phyloP scores from a whole-genome alignment of 2,797 vertebrate genomes.

The Chaunax sp. region DNA sequence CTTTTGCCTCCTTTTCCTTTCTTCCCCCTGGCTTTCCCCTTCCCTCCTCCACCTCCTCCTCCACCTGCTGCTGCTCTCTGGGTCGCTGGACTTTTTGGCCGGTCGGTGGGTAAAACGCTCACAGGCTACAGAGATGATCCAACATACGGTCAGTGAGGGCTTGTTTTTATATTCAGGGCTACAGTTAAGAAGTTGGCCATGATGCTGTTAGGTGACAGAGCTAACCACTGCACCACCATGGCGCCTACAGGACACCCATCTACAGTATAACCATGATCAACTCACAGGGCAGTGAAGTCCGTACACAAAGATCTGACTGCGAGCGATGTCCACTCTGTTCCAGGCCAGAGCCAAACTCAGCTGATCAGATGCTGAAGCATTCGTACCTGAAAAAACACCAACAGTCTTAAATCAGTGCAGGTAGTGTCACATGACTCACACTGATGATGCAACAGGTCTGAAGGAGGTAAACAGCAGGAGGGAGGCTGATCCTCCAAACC shows the following conservation, averaged over 20 bases:
- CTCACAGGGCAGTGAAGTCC: slow-evolving; percentile 94
- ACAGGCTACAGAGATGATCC: slow-evolving; percentile 77
- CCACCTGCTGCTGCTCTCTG: slow-evolving; percentile 41
- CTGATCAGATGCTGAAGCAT: slow-evolving; percentile 94
- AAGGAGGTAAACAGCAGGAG: not conserved
- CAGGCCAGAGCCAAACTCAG: slow-evolving; percentile 95
- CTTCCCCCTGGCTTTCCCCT: slow-evolving; percentile 84
- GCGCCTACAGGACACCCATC: no score
- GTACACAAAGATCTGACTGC: slow-evolving; percentile 95
- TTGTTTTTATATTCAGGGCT: no score
- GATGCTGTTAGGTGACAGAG: not conserved
- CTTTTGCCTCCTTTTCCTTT: slow-evolving; percentile 90
- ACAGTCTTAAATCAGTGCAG: no score
- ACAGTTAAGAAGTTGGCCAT: not conserved
- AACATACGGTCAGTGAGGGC: not conserved
- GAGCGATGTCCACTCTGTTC: slow-evolving; percentile 97
- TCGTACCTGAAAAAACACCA: slow-evolving; percentile 85
- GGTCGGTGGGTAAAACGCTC: slow-evolving; percentile 81
- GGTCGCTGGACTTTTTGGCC: slow-evolving; percentile 85
- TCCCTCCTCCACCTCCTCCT: slow-evolving; percentile 28
- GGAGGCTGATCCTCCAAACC: not conserved
- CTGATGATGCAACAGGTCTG: not conserved
- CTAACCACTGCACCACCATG: not conserved
- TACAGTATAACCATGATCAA: no score
- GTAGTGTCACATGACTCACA: not conserved